Evolutionary conservation across 2,113 vertebrate species (phyloP).

Genomic region (Gambusia holbrooki): DNA sequence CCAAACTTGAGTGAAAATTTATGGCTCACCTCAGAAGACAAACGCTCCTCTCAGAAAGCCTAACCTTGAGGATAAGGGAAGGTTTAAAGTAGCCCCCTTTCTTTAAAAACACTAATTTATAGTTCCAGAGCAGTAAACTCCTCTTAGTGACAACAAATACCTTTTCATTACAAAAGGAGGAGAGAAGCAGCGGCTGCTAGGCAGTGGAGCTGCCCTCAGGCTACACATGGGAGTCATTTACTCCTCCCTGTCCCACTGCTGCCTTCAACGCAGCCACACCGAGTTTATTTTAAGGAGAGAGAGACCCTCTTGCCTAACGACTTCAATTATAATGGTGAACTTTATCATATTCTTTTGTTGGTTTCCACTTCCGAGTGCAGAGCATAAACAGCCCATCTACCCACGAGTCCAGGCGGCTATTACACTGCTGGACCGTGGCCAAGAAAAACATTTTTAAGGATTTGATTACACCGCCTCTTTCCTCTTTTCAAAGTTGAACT

Average conservation of each 20-base stretch:
- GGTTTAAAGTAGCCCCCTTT: slow-evolving; percentile 65
- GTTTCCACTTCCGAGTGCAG: slow-evolving; percentile 68
- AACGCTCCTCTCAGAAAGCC: slow-evolving; percentile 69
- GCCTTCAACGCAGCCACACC: slow-evolving; percentile 58
- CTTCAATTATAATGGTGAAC: slow-evolving; percentile 72
- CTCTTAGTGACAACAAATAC: slow-evolving; percentile 80
- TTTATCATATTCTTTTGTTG: slow-evolving; percentile 72
- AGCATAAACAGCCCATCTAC: slow-evolving; percentile 71
- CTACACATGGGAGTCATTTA: slow-evolving; percentile 77
- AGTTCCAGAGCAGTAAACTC: slow-evolving; percentile 74
- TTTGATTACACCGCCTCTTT: slow-evolving; percentile 76
- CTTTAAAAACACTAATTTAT: slow-evolving; percentile 71
- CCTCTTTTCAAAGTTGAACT: slow-evolving; percentile 51
- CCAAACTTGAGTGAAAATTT: slow-evolving; percentile 51
- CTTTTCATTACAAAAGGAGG: slow-evolving; percentile 77
- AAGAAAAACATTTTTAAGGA: slow-evolving; percentile 80
- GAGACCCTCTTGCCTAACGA: slow-evolving; percentile 69
- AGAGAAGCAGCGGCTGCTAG: slow-evolving; percentile 57
- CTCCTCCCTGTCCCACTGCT: slow-evolving; percentile 56
- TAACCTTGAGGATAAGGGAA: slow-evolving; percentile 68
- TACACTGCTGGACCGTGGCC: slow-evolving; percentile 70
- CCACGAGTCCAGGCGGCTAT: slow-evolving; percentile 72
- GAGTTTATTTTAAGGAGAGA: slow-evolving; percentile 72
- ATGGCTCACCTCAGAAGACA: slow-evolving; percentile 63
- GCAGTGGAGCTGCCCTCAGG: slow-evolving; percentile 59